Base-by-base conservation (phyloP, 2,797 vertebrate genomes). In the Scleropages formosus region DNA sequence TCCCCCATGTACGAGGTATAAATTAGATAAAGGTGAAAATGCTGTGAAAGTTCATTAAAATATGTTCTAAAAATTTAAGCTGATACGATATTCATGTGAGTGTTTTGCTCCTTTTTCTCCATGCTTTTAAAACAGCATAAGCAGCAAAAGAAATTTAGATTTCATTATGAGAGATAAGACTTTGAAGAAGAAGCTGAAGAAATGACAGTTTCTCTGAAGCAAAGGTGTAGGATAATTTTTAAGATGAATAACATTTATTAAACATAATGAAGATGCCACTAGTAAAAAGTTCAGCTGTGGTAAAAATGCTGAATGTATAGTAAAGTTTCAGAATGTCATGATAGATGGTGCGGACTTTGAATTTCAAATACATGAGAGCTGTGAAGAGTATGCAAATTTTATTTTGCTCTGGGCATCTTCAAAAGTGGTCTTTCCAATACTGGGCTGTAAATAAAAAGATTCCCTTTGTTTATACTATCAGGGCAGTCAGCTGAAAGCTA, bases 21-120 rank as follows among this genome's bases (percentile, higher is more conserved):
- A 90, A 88, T 90, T 89, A 89, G 89, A 90, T 87, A 86, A 90
- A 90, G 90, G 84, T 90, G 85, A 88, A 82, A 87, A 88, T 85
- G 80, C 79, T 80, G 82, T 74, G 78, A 75, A 77, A 87, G 85
- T 87, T 90, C 87, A 89, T 90, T 90, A 86, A 86, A 78, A 81
- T 83, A 85, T 87, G 86, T 89, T 88, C 83, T 82, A 58, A 71
- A 63, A 62, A 47, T 20, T 70, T 75, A 61, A 70, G 64, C 65
- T 49, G 59, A 69, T 71, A 51, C 22, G 49, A 63, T 71, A 51
- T 71, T 73, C 24, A 47, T 72, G 44, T 72, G 47, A 24, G 15
- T 80, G 87, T 84, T 46, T 63, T 20, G 53, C 53, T 72, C 84
- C 82, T 77, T 85, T 66, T 76, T 31, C 20, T 39, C 47, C 59